phyloP scores from a whole-genome alignment of 35 echinoderm and acorn worm genomes.

The Strongylocentrotus purpuratus region DNA sequence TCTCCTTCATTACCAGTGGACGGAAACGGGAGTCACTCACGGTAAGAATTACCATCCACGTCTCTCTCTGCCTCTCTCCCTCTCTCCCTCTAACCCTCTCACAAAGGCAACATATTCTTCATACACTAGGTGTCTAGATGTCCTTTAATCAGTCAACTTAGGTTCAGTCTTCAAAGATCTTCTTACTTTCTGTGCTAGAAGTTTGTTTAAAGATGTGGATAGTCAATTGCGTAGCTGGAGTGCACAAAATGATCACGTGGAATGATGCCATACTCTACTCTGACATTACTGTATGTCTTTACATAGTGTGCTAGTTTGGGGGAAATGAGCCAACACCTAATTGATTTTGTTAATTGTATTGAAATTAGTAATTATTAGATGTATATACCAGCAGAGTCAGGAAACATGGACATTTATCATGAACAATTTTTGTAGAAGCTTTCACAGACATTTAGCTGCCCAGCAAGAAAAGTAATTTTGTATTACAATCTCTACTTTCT shows the following conservation, averaged over 20 bases:
- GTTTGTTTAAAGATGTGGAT: background rate
- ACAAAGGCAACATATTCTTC: background rate
- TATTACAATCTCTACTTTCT: background rate
- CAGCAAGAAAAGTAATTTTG: background rate
- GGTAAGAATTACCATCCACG: slow-evolving; percentile 55
- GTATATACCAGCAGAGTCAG: too few species aligned
- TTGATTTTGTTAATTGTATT: too few species aligned
- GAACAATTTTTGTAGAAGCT: too few species aligned
- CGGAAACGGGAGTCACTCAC: slow-evolving; percentile 98
- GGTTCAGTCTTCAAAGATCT: background rate
- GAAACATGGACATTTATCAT: too few species aligned
- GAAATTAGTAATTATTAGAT: too few species aligned
- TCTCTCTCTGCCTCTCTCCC: background rate
- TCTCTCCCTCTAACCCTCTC: background rate
- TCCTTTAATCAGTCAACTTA: background rate
- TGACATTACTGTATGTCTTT: too few species aligned
- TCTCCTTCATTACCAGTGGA: slow-evolving; percentile 98
- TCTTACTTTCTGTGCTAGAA: background rate
- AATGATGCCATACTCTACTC: too few species aligned
- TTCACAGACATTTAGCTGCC: background rate
- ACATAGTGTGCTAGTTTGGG: too few species aligned
- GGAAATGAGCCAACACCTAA: too few species aligned
- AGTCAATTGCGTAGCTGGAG: background rate
- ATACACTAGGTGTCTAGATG: background rate
- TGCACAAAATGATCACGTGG: background rate